Evolutionary conservation across 2,797 vertebrate genomes (phyloP).

Genomic region (Acomys russatus): DNA sequence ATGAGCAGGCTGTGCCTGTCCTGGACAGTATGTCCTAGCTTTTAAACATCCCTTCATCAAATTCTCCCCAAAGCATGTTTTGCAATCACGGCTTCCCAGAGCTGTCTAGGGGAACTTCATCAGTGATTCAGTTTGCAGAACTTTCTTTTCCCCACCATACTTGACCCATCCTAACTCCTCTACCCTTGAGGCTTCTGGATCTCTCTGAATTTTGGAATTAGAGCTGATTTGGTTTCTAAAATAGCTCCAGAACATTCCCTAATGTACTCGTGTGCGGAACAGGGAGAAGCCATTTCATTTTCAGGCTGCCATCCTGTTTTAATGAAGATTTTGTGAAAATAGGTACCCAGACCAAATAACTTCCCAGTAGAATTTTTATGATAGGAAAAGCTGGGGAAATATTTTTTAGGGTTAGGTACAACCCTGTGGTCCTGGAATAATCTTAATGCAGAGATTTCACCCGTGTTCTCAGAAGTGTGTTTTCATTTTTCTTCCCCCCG

Average conservation of each 20-base stretch:
- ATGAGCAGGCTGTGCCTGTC: not conserved
- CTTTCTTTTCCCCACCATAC: not conserved
- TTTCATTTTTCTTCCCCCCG: not conserved
- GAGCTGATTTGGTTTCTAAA: constrained; percentile 38
- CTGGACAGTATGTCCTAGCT: not conserved
- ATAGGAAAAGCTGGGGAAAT: not conserved
- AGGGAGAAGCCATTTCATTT: not conserved
- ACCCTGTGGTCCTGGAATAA: not conserved
- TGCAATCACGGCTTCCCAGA: not conserved
- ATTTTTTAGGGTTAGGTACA: not conserved
- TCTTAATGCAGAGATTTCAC: not conserved
- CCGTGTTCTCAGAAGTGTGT: not conserved
- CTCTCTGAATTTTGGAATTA: not conserved
- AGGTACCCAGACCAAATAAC: not conserved
- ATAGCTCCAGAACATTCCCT: constrained; percentile 34
- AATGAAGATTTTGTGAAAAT: not conserved
- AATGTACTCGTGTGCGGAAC: not conserved
- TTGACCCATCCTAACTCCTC: not conserved
- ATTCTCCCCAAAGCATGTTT: not conserved
- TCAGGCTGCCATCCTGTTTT: not conserved
- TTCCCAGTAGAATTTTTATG: not conserved
- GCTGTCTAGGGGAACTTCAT: constrained; percentile 8
- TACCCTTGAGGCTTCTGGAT: not conserved
- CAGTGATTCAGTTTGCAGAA: constrained; percentile 37
- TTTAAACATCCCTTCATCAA: not conserved